A percentile compares a stretch with the other conserved stretches of the same genome.
Evolutionary conservation across 2,888 invertebrate species (phyloP).

Genomic region (Osedax fenrisi): DNA sequence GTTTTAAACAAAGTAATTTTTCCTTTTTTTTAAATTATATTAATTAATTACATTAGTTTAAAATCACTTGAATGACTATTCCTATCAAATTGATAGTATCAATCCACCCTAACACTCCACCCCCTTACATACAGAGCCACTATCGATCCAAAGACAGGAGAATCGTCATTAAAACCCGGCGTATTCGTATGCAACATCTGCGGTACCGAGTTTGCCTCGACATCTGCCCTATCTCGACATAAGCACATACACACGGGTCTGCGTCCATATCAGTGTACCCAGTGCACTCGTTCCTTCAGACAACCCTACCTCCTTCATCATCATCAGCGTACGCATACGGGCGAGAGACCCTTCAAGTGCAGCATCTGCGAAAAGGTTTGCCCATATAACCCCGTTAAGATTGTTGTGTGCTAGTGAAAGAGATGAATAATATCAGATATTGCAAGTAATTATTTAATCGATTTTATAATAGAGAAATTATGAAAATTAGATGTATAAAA

Average conservation of each 20-base stretch:
- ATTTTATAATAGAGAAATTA: no score
- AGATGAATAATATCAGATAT: no score
- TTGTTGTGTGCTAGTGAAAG: no score
- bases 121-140: background rate
- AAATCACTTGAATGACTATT: no score
- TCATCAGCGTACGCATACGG: constrained; percentile 13
- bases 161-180: background rate
- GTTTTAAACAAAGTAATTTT: no score
- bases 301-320: constrained; percentile 5
- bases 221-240: constrained; percentile 4
- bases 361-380: background rate
- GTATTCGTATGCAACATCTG: constrained; percentile 1
- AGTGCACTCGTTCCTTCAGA: background rate
- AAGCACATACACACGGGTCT: constrained; percentile 7
- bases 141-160: background rate
- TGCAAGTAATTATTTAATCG: no score
- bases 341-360: constrained; percentile 13
- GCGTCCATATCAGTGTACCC: background rate
- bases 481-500: no score
- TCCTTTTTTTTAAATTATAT: no score
- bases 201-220: constrained; percentile 5
- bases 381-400: no score
- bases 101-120: no score
- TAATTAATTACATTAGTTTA: no score
- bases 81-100: no score